Percentiles rank a stretch among this genome's conserved stretches.
phyloP scores from a whole-genome alignment of 2,888 invertebrate genomes.

The Gibbula magus region DNA sequence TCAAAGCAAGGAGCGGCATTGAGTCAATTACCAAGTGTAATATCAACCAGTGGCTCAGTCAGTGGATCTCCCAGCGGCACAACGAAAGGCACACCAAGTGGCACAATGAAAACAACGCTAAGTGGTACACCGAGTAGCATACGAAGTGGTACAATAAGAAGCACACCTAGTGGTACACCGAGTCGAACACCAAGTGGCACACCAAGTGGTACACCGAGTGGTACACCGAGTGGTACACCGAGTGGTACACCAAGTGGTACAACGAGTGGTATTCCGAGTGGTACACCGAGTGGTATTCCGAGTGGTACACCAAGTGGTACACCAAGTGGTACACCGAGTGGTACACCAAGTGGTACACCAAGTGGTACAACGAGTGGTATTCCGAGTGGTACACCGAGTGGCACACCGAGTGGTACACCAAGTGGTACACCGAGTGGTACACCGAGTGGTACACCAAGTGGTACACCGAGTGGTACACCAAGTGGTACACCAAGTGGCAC shows the following conservation, averaged over 20 bases:
- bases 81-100: background rate
- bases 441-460: background rate
- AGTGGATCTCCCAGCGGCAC: background rate
- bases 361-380: background rate
- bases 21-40: no score
- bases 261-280: background rate
- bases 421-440: background rate
- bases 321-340: background rate
- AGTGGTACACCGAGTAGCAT: background rate
- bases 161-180: background rate
- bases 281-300: background rate
- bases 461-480: no score
- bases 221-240: background rate
- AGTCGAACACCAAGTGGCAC: background rate
- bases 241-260: background rate
- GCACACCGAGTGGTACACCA: background rate
- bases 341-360: background rate
- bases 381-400: background rate
- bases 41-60: background rate
- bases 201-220: background rate
- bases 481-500: no score
- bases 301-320: background rate
- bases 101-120: background rate
- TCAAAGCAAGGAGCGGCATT: no score
- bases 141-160: background rate